phyloP scores from a whole-genome alignment of 2,888 invertebrate genomes.

The Iphiclides podalirius region DNA sequence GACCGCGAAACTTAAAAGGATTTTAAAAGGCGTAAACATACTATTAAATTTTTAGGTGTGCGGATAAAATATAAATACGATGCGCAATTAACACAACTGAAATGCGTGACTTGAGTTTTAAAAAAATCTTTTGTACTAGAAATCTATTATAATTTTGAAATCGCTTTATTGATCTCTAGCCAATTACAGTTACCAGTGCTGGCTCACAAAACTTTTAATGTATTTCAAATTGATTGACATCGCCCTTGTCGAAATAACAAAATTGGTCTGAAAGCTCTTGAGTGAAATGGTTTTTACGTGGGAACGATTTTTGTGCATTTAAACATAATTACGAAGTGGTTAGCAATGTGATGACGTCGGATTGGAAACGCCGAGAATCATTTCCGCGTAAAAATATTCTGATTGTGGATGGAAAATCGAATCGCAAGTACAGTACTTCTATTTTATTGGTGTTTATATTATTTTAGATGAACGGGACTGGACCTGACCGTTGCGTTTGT shows the following conservation, averaged over 20 bases:
- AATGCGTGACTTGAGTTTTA: not conserved
- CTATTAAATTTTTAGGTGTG: not conserved
- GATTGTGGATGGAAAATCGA: slow-evolving; percentile 79
- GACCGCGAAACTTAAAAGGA: slow-evolving; percentile 15
- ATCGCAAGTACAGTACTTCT: slow-evolving; percentile 71
- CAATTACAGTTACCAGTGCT: slow-evolving; percentile 10
- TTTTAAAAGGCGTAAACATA: slow-evolving; percentile 1
- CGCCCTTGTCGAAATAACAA: slow-evolving; percentile 46
- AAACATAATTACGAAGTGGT: slow-evolving; percentile 65
- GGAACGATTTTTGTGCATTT: slow-evolving; percentile 79
- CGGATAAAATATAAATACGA: not conserved
- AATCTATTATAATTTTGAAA: not conserved
- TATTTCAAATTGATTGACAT: slow-evolving; percentile 34
- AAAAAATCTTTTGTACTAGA: slow-evolving; percentile 1
- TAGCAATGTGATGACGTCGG: slow-evolving; percentile 66
- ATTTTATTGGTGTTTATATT: slow-evolving; percentile 44
- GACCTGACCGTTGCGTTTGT: slow-evolving; percentile 52
- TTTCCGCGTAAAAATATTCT: slow-evolving; percentile 80
- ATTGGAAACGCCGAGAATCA: slow-evolving; percentile 79
- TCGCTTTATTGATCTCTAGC: slow-evolving; percentile 11
- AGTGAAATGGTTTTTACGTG: slow-evolving; percentile 81
- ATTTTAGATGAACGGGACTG: slow-evolving; percentile 27
- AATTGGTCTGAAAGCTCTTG: slow-evolving; percentile 78
- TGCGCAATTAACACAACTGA: not conserved
- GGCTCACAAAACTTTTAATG: slow-evolving; percentile 23